phyloP scores from a whole-genome alignment of 2,888 invertebrate genomes.

The Hermaeophaga mercurialis region DNA sequence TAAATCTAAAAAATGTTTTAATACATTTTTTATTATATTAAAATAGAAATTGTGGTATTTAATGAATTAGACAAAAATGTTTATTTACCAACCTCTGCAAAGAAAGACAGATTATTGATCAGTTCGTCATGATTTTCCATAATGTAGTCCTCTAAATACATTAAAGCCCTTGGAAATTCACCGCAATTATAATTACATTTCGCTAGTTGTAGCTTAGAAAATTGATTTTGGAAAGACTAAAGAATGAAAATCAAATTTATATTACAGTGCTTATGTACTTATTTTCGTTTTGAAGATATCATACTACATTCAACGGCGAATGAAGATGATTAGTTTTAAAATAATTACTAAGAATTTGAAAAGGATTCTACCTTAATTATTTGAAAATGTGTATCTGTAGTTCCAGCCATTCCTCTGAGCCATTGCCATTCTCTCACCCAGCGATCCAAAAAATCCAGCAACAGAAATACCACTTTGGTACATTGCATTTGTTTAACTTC shows the following conservation, averaged over 20 bases:
- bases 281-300: background rate
- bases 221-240: conserved; percentile 33
- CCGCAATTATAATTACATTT: conserved; percentile 76
- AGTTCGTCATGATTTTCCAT: conserved; percentile 61
- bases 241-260: conserved; percentile 7
- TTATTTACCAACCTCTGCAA: conserved; percentile 59
- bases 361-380: conserved; percentile 28
- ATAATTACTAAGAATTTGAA: too few species aligned
- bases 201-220: conserved; percentile 71
- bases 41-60: background rate
- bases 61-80: background rate
- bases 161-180: conserved; percentile 75
- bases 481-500: conserved; percentile 61
- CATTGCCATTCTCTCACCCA: conserved; percentile 72
- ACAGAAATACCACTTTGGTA: conserved; percentile 71
- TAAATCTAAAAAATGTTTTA: conserved; percentile 68
- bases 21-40: background rate
- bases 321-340: too few species aligned
- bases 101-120: conserved; percentile 66
- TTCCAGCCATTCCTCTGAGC: conserved; percentile 44
- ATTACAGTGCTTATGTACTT: too few species aligned
- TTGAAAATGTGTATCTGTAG: conserved; percentile 46
- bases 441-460: conserved; percentile 76
- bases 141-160: conserved; percentile 77
- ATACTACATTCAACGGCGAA: too few species aligned